Conservation (phyloP, 1,140 invertebrate genomes). For the Eulimnadia texana region DNA sequence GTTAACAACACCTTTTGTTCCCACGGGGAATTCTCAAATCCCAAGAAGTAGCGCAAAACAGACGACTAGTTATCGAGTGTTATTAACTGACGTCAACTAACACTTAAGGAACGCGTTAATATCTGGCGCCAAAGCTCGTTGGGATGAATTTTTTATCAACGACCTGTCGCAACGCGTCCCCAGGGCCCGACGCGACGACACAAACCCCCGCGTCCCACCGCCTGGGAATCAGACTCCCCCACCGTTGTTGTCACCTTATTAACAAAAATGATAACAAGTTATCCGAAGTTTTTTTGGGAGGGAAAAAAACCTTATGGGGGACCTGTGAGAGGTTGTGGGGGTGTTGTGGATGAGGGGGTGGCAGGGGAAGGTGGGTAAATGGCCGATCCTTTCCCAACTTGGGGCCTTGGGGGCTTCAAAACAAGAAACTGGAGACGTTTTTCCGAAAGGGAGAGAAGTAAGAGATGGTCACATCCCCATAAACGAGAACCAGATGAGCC, state of each 20-base stretch:
- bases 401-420: too few relatives aligned
- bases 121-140: background rate
- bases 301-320: too few relatives aligned
- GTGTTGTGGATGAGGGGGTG: too few relatives aligned
- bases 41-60: too few relatives aligned
- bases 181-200: constrained; percentile 9
- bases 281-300: too few relatives aligned
- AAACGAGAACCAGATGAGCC: constrained; percentile 9
- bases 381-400: too few relatives aligned
- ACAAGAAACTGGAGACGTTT: background rate
- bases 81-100: background rate
- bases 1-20: too few relatives aligned
- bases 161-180: constrained; percentile 11
- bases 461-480: background rate
- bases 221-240: background rate
- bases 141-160: constrained; percentile 12
- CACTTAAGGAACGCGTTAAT: background rate
- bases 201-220: too few relatives aligned
- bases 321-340: too few relatives aligned
- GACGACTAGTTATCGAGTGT: too few relatives aligned
- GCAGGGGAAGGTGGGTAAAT: too few relatives aligned
- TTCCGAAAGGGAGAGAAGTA: background rate
- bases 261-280: background rate
- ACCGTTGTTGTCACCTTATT: background rate
- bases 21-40: too few relatives aligned